Evolutionary conservation across 2,888 invertebrate species (phyloP).

Genomic region (Conchocele bisecta): DNA sequence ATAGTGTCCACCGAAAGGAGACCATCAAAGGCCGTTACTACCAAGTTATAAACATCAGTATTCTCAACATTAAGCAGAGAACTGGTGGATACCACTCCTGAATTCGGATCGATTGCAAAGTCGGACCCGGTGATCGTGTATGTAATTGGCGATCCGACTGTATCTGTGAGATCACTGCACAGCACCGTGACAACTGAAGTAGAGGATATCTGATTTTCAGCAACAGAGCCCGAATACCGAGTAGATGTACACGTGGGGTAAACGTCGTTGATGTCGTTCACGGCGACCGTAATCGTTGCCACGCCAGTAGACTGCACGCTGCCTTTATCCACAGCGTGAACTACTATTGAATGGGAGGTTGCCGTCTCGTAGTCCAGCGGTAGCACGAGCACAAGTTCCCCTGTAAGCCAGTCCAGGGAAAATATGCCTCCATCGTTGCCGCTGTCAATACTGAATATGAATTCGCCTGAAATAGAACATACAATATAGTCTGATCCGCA

Average conservation of each 20-base stretch:
- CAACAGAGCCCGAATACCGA: constrained; percentile 44
- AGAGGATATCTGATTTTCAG: constrained; percentile 60
- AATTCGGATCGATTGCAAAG: constrained; percentile 47
- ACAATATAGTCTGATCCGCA: background rate
- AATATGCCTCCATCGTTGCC: constrained; percentile 59
- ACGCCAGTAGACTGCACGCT: too few relatives aligned
- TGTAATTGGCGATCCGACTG: constrained; percentile 35
- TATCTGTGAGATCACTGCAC: constrained; percentile 67
- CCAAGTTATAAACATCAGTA: constrained; percentile 53
- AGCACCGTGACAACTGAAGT: constrained; percentile 54
- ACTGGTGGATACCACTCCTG: constrained; percentile 57
- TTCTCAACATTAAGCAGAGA: constrained; percentile 66
- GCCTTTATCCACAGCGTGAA: constrained; percentile 50
- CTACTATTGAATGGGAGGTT: constrained; percentile 31
- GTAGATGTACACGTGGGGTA: constrained; percentile 56
- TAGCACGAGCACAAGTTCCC: constrained; percentile 35
- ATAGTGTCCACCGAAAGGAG: constrained; percentile 96
- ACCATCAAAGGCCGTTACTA: constrained; percentile 62
- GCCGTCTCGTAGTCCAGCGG: constrained; percentile 49
- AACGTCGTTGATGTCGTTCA: constrained; percentile 68
- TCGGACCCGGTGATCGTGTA: constrained; percentile 55
- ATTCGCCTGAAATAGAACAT: constrained; percentile 20
- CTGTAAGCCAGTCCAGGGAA: constrained; percentile 39
- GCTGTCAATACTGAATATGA: constrained; percentile 54
- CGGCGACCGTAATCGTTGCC: constrained; percentile 52